Conservation (phyloP, 2,113 vertebrate species). For the Corynorhinus townsendii region DNA sequence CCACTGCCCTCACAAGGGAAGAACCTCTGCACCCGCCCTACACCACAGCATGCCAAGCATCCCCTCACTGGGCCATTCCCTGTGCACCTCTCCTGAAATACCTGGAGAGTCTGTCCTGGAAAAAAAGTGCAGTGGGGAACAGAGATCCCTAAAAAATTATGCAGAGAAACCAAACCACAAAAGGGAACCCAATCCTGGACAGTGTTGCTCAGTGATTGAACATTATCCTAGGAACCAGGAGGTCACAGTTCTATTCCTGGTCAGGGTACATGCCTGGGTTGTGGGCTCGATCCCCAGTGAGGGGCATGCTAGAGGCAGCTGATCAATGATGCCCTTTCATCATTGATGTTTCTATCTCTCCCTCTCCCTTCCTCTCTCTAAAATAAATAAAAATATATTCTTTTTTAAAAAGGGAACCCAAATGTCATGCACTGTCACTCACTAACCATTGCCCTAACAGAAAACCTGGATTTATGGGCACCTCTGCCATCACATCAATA, state of each 20-base stretch:
- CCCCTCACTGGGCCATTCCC: neutral
- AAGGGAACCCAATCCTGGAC: no score
- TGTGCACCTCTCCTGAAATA: neutral
- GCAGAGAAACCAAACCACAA: neutral
- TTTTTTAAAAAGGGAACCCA: neutral
- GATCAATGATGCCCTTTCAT: no score
- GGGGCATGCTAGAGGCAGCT: no score
- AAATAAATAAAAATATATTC: no score
- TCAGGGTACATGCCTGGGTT: no score
- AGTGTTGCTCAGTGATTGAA: no score
- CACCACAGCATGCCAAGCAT: rapidly evolving
- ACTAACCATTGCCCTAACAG: neutral
- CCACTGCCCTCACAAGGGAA: neutral
- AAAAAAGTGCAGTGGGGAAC: neutral
- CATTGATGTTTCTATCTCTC: no score
- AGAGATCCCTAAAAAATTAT: neutral
- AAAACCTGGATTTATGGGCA: neutral
- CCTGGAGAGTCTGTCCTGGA: neutral
- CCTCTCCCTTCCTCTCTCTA: no score
- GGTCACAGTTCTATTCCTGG: no score
- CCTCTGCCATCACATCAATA: neutral
- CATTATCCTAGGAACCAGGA: no score
- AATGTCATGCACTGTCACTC: neutral
- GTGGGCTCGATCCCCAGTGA: no score
- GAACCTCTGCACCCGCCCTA: neutral